Evolutionary conservation across 2,888 invertebrate species (phyloP).

Genomic region (Hyposoter didymator): DNA sequence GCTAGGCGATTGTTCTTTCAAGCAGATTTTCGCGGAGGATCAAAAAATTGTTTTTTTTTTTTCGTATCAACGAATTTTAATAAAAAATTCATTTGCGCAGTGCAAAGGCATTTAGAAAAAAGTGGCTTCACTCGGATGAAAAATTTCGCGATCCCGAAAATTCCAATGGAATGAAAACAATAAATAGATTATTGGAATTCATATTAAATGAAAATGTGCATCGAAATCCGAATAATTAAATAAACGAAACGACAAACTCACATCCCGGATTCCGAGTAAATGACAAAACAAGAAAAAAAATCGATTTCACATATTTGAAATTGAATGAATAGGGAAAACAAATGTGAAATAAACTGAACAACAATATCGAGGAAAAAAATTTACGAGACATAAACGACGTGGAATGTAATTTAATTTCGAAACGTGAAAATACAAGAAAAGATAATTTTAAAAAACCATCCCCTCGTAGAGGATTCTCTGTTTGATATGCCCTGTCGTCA

Average conservation of each 20-base stretch:
- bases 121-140: not conserved
- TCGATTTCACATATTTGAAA: not conserved
- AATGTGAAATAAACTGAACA: not conserved
- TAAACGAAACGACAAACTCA: too few species aligned
- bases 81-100: not conserved
- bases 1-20: conserved; percentile 15
- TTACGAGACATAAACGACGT: not conserved
- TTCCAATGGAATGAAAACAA: not conserved
- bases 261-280: not conserved
- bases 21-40: conserved; percentile 9
- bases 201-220: too few species aligned
- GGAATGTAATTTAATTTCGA: not conserved
- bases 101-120: not conserved
- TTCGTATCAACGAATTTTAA: not conserved
- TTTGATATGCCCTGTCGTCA: conserved; percentile 13
- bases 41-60: not conserved
- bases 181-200: not conserved
- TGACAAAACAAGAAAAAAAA: not conserved
- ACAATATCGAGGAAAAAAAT: not conserved
- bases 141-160: not conserved
- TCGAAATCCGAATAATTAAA: too few species aligned
- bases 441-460: not conserved
- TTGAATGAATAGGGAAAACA: not conserved
- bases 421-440: not conserved
- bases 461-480: not conserved